Percentiles rank a stretch among this genome's conserved stretches.
Conservation (phyloP, 2,113 vertebrate genomes). For the Pelodiscus sinensis region DNA sequence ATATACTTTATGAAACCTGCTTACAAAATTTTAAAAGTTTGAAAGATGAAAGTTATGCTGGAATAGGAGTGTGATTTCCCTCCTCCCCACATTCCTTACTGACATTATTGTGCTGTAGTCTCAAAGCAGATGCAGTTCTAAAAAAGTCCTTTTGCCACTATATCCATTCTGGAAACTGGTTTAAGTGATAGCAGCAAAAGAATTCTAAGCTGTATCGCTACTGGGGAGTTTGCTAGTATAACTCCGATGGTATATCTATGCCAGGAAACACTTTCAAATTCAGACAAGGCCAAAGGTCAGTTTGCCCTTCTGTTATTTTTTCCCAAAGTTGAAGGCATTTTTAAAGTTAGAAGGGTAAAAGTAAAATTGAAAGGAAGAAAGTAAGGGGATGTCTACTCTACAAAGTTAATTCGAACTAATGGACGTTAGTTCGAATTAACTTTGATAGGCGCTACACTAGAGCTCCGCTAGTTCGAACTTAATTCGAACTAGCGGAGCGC, state of each 20-base stretch:
- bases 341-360: not conserved
- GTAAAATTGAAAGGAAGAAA: not conserved
- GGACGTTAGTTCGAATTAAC: no score
- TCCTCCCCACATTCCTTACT: not conserved
- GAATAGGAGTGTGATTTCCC: not conserved
- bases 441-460: no score
- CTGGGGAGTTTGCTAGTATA: not conserved
- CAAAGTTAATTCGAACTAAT: no score
- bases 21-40: conserved; percentile 36
- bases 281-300: not conserved
- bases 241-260: not conserved
- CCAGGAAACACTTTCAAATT: not conserved
- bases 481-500: no score
- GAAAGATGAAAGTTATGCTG: not conserved
- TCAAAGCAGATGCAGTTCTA: not conserved
- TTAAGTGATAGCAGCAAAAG: not conserved
- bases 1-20: conserved; percentile 26
- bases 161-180: not conserved
- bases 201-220: not conserved
- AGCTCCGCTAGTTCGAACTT: no score
- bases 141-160: not conserved
- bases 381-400: no score
- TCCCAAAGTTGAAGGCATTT: not conserved
- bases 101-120: not conserved
- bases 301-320: not conserved